Conservation (phyloP, 2,113 vertebrate species). For the Apistogramma diplotaenia region DNA sequence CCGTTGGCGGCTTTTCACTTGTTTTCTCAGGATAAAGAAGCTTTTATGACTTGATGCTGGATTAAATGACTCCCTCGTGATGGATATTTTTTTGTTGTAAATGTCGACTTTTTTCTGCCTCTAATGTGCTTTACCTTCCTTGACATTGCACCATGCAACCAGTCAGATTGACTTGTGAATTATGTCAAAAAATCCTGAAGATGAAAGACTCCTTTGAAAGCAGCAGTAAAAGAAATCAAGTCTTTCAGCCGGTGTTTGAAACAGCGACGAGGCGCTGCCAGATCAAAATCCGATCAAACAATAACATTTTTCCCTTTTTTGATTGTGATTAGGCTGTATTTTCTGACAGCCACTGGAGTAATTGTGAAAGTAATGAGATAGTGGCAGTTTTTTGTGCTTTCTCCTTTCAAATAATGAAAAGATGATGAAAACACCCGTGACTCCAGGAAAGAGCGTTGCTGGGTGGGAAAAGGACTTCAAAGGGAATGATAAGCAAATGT, state of each 20-base stretch:
- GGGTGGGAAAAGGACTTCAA: slow-evolving; percentile 66
- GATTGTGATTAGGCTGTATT: slow-evolving; percentile 67
- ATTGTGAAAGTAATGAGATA: slow-evolving; percentile 70
- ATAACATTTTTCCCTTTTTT: slow-evolving; percentile 66
- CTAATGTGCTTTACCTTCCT: slow-evolving; percentile 61
- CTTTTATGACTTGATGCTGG: slow-evolving; percentile 43
- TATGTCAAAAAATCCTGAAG: slow-evolving; percentile 63
- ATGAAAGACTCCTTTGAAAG: slow-evolving; percentile 75
- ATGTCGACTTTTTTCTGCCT: slow-evolving; percentile 53
- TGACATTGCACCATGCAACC: slow-evolving; percentile 46
- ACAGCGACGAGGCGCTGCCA: slow-evolving; percentile 39
- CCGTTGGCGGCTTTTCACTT: neutral
- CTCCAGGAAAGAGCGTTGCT: slow-evolving; percentile 53
- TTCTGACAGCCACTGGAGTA: slow-evolving; percentile 73
- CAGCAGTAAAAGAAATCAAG: slow-evolving; percentile 52
- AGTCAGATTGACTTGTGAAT: slow-evolving; percentile 62
- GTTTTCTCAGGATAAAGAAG: slow-evolving; percentile 36
- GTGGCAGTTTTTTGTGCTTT: slow-evolving; percentile 22
- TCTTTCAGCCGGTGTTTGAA: slow-evolving; percentile 56
- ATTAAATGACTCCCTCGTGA: slow-evolving; percentile 43
- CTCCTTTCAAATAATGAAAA: slow-evolving; percentile 55
- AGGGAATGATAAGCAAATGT: slow-evolving; percentile 68
- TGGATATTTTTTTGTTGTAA: slow-evolving; percentile 51
- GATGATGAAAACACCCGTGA: slow-evolving; percentile 66
- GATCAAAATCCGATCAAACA: slow-evolving; percentile 72